These are phyloP conservation scores for Brachypterus glaber DNA, from an alignment of 2,888 invertebrate genomes.

Conservation along the genomic window DNA sequence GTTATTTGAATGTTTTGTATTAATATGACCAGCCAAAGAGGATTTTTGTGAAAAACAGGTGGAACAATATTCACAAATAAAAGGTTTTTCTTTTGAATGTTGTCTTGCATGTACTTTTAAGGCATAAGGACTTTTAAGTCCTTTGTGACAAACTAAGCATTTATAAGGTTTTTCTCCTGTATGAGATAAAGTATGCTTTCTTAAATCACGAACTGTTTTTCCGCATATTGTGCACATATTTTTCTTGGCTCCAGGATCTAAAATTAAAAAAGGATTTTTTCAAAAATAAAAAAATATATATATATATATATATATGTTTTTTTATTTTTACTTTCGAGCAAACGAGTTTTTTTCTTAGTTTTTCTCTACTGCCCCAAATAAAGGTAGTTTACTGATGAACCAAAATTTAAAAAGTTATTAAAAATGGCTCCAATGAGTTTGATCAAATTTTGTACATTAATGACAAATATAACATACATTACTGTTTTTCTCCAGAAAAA, in stretches of 20 bases:
- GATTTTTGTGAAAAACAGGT: slow-evolving; percentile 31
- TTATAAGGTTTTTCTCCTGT: slow-evolving; percentile 30
- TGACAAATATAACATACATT: too few relatives aligned
- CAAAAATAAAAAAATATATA: background rate
- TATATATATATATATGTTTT: too few relatives aligned
- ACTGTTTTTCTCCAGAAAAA: too few relatives aligned
- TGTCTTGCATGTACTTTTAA: slow-evolving; percentile 30
- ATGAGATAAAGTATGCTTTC: slow-evolving; percentile 29
- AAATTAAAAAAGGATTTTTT: slow-evolving; percentile 12
- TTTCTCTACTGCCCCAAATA: too few relatives aligned
- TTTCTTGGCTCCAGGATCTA: slow-evolving; percentile 30
- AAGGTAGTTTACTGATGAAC: too few relatives aligned
- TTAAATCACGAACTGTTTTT: slow-evolving; percentile 28
- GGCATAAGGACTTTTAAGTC: slow-evolving; percentile 28
- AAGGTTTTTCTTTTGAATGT: slow-evolving; percentile 33
- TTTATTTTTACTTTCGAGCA: too few relatives aligned
- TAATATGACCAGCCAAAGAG: slow-evolving; percentile 29
- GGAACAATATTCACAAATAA: slow-evolving; percentile 27
- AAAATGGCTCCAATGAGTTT: too few relatives aligned
- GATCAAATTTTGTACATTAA: too few relatives aligned
- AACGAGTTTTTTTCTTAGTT: too few relatives aligned
- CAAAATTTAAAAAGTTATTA: too few relatives aligned
- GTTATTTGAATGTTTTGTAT: slow-evolving; percentile 27
- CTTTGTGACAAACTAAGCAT: slow-evolving; percentile 28
- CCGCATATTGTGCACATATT: slow-evolving; percentile 29